Percentiles rank a stretch among this genome's conserved stretches.
phyloP scores from a whole-genome alignment of 2,888 invertebrate genomes.

The Drosophila subquinaria region DNA sequence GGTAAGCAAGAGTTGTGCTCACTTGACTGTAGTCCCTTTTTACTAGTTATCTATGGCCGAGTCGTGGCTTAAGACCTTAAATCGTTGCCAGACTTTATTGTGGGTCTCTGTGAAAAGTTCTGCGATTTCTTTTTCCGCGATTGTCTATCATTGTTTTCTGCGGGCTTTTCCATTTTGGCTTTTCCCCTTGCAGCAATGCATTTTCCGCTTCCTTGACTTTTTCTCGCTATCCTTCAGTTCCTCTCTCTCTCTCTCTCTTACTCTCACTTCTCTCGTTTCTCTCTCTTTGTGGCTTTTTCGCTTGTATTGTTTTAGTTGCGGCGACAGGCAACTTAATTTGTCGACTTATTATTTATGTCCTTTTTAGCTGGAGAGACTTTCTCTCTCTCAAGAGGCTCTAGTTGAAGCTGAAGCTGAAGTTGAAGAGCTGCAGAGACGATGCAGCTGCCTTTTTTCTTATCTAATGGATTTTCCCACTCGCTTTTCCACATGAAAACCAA shows the following conservation, averaged over 20 bases:
- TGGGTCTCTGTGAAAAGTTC: conserved; percentile 35
- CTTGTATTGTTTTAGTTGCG: conserved; percentile 45
- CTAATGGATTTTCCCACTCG: conserved; percentile 18
- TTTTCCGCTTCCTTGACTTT: conserved; percentile 39
- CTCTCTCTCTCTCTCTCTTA: conserved; percentile 1
- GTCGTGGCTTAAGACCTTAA: conserved; percentile 39
- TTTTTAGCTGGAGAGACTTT: conserved; percentile 9
- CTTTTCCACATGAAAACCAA: conserved; percentile 10
- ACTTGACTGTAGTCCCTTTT: neutral
- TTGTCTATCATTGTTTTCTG: conserved; percentile 55
- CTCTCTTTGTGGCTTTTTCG: neutral
- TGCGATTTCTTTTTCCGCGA: conserved; percentile 27
- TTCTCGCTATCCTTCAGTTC: conserved; percentile 18
- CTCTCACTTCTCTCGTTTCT: neutral
- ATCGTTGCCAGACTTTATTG: conserved; percentile 42
- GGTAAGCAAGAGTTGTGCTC: neutral
- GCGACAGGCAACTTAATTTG: conserved; percentile 65
- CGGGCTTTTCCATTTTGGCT: conserved; percentile 25
- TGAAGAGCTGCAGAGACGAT: neutral
- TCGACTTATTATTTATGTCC: conserved; percentile 69
- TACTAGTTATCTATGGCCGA: neutral
- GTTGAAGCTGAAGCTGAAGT: conserved; percentile 6
- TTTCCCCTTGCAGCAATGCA: conserved; percentile 32
- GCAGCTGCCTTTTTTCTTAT: conserved; percentile 7
- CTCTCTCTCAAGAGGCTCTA: conserved; percentile 26